Conservation (phyloP, 2,113 vertebrate species). For the Donacobius atricapilla region DNA sequence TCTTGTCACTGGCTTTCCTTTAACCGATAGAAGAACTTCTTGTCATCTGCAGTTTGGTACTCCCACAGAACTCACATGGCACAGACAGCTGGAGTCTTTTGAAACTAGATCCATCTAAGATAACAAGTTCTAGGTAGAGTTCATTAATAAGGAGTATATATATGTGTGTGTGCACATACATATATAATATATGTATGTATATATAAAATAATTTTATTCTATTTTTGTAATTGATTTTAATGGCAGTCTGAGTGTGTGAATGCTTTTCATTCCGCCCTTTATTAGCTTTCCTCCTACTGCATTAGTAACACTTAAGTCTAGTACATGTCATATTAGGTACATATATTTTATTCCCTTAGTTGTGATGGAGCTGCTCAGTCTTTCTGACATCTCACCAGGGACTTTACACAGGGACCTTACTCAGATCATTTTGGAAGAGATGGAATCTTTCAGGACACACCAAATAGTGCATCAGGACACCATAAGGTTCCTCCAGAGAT, state of each 20-base stretch:
- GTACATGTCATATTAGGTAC: neutral
- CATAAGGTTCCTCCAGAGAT: neutral
- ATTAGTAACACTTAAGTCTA: neutral
- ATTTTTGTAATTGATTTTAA: neutral
- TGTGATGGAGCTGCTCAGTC: neutral
- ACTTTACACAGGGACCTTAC: neutral
- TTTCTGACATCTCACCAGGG: neutral
- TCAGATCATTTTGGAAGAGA: neutral
- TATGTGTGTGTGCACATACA: neutral
- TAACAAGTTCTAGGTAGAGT: neutral
- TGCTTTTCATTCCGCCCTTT: neutral
- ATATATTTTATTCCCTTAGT: neutral
- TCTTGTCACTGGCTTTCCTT: neutral
- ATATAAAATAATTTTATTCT: neutral
- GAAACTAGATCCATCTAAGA: neutral
- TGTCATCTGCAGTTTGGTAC: neutral
- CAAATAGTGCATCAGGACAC: neutral
- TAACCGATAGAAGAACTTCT: neutral
- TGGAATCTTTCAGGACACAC: neutral
- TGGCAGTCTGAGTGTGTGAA: neutral
- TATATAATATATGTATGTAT: neutral
- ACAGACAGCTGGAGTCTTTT: neutral
- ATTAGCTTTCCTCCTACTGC: neutral
- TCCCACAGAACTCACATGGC: neutral
- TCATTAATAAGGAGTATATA: neutral